phyloP scores from a whole-genome alignment of 2,888 invertebrate genomes.

The Rhamnusium bicolor region DNA sequence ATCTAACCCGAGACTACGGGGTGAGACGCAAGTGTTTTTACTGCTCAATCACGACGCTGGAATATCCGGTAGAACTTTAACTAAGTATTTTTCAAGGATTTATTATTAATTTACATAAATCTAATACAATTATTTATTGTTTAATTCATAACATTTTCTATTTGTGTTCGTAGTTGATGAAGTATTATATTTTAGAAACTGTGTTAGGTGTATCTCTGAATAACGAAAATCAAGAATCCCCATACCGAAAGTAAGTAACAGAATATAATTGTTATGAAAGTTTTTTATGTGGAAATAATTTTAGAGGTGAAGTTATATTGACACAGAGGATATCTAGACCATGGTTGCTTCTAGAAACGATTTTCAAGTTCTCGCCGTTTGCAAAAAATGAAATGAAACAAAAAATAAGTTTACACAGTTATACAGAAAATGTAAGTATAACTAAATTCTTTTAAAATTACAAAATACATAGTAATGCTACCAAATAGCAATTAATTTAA shows the following conservation, averaged over 20 bases:
- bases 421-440: slow-evolving; percentile 69
- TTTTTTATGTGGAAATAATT: slow-evolving; percentile 7
- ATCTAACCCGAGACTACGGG: too few species aligned
- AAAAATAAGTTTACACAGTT: slow-evolving; percentile 70
- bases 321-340: slow-evolving; percentile 73
- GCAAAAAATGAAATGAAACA: slow-evolving; percentile 73
- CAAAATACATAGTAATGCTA: too few species aligned
- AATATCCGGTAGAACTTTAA: too few species aligned
- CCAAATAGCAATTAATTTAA: too few species aligned
- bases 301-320: slow-evolving; percentile 73
- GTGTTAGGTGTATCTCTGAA: slow-evolving; percentile 72
- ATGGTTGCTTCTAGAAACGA: slow-evolving; percentile 74
- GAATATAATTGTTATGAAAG: not conserved
- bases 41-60: too few species aligned
- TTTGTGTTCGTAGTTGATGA: not conserved
- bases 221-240: slow-evolving; percentile 70
- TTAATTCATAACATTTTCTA: too few species aligned
- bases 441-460: too few species aligned
- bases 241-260: slow-evolving; percentile 73
- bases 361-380: slow-evolving; percentile 73
- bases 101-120: too few species aligned
- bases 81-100: too few species aligned
- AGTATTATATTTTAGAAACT: slow-evolving; percentile 68
- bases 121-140: too few species aligned
- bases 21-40: too few species aligned